Percentiles rank a stretch among this genome's conserved stretches.
phyloP scores from a whole-genome alignment of 2,888 invertebrate species.

The Neuroscelio doddi region DNA sequence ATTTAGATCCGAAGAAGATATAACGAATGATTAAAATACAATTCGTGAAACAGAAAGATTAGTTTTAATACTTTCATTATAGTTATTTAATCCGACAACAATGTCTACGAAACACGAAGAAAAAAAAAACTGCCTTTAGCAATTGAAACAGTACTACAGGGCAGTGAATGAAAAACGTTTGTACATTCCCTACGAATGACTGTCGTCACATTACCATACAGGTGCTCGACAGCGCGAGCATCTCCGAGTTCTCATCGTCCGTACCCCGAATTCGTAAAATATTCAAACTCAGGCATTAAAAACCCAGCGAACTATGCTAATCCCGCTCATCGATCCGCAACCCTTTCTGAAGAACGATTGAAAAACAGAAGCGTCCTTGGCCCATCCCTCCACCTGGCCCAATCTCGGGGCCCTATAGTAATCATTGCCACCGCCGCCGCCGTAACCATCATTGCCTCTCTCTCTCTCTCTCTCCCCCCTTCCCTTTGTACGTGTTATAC shows the following conservation, averaged over 20 bases:
- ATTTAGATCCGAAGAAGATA: too few relatives aligned
- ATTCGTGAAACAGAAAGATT: too few relatives aligned
- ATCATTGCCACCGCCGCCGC: slow-evolving; percentile 31
- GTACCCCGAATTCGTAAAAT: slow-evolving; percentile 40
- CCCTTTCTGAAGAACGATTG: slow-evolving; percentile 56
- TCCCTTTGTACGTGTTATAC: slow-evolving; percentile 58
- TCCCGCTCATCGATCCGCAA: slow-evolving; percentile 69
- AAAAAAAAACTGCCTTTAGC: too few relatives aligned
- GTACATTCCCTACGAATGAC: slow-evolving; percentile 15
- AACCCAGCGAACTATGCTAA: slow-evolving; percentile 62
- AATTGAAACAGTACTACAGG: too few relatives aligned
- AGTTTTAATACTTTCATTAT: too few relatives aligned
- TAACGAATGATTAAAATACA: too few relatives aligned
- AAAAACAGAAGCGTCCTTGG: slow-evolving; percentile 59
- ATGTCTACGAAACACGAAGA: too few relatives aligned
- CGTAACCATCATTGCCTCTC: slow-evolving; percentile 28
- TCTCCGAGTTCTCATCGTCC: slow-evolving; percentile 41
- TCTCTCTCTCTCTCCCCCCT: slow-evolving; percentile 42
- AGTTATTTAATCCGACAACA: too few relatives aligned
- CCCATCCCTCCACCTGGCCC: slow-evolving; percentile 66
- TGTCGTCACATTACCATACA: slow-evolving; percentile 37
- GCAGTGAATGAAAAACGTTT: neutral
- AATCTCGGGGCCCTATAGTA: slow-evolving; percentile 52
- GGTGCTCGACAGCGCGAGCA: slow-evolving; percentile 39
- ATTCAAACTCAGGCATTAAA: slow-evolving; percentile 44